Conservation (phyloP, 2,888 invertebrate species). For the Terebella lapidaria region DNA sequence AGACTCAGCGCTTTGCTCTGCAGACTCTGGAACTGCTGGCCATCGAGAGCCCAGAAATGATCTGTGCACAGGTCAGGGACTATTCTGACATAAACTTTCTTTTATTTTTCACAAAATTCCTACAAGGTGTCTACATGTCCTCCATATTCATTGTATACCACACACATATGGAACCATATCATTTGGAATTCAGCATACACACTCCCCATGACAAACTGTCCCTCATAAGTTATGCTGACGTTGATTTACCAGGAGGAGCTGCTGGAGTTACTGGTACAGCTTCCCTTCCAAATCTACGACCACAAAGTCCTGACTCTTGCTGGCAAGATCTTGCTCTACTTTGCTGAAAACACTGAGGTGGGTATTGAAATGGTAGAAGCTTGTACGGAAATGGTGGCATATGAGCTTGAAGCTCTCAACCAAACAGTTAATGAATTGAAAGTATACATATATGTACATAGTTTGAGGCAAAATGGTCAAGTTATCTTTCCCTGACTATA, state of each 20-base stretch:
- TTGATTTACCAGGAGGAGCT: constrained; percentile 33
- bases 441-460: too few relatives aligned
- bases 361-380: background rate
- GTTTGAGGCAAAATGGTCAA: too few relatives aligned
- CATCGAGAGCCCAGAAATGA: constrained; percentile 44
- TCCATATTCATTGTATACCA: background rate
- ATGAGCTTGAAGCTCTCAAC: too few relatives aligned
- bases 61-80: constrained; percentile 42
- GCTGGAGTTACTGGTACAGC: constrained; percentile 32
- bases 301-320: constrained; percentile 39
- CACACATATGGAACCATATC: too few relatives aligned
- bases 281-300: constrained; percentile 38
- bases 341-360: constrained; percentile 41
- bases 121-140: background rate
- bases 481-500: constrained; percentile 13
- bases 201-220: too few relatives aligned
- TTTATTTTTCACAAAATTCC: background rate
- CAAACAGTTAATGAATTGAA: too few relatives aligned
- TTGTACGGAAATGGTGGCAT: too few relatives aligned
- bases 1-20: constrained; percentile 41
- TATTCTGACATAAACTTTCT: background rate
- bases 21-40: constrained; percentile 47
- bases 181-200: too few relatives aligned
- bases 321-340: constrained; percentile 48
- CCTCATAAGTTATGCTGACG: background rate